Base-by-base conservation (phyloP, 1,140 invertebrate species). In the Sesamia nonagrioides region DNA sequence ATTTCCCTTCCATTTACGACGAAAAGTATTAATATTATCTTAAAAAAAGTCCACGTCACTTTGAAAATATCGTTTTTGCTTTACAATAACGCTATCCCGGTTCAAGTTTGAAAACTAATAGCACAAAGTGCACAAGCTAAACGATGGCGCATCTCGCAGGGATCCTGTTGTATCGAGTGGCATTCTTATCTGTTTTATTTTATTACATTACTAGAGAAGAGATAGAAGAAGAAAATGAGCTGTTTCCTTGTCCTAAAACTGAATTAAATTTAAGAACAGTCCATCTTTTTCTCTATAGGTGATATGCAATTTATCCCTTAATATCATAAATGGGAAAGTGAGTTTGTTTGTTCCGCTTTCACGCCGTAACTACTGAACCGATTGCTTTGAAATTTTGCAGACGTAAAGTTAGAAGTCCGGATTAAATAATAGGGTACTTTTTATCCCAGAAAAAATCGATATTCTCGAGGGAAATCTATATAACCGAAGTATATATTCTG, bases 71-170 rank as follows among this genome's bases (percentile, higher is more conserved):
- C 18, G 17, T 33, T 8, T 13, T 4, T 8, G 9, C 9, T 48
- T 7, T 13, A 69, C 18, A 69, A 27, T 48, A 69, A 69, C 66
- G 21, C 21, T 69, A 50, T 69, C 61, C 21, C 13, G 42, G 66
- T 69, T 27, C 42, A 69, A 69, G 66, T 69, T 69, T 33, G 2
- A 3, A 17, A 74, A 74, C 71, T 74, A 74, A 74, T 58, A 74
- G 60, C 35, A 60, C 71, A 45, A 58, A 74, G 71, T 74, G 71
- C 71, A n/a, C 33, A 6, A 15, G 40, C n/a, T 74, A 74, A 60
- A 74, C 71, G 52, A 58, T 42, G 35, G 71, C 60, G 54, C 37
- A 33, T 17, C 42, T 54, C 71, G 13, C 1, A 4, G 18, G 71
- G 71, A 58, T 8, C 45, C 40, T 74, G 71, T 45, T 8, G 21